Evolutionary conservation across 1,140 invertebrate species (phyloP), one percentile per base, ranked within the genome.

Genomic region (Pemphigus obesinymphae): DNA sequence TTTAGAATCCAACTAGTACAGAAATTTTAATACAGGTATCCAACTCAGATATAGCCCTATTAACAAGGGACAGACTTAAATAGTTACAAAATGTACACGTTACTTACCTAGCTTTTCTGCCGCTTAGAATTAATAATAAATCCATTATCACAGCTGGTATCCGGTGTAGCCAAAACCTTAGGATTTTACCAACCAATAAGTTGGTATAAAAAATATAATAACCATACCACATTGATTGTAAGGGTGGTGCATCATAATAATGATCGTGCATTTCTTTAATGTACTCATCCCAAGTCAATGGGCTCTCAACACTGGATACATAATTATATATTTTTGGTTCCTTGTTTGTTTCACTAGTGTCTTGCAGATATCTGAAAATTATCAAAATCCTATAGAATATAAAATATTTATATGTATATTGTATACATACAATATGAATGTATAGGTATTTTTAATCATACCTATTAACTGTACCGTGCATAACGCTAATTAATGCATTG

Each of bases 261-360:
- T 7, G 2, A 17, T 29, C 4, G 20, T 31, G 17, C 15, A 75
- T 31, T 34, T 31, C 23, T 0, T 20, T 2, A 3, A 20, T 10
- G 8, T 20, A 75, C 6, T 5, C 53, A 0, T 3, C 0, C 45
- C 45, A 53, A 29, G 17, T 34, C 17, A 75, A 53, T n/a, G 72
- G 29, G 2, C 45, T 75, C 7, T 31, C 72, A 6, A 11, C 5
- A n/a, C 40, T 17, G 2, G 70, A 73, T 8, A 73, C 70, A 26
- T 48, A 73, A 48, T 73, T 73, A 48, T 45, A 73, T 20, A 73
- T 73, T 73, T 73, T 50, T 48, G 70, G 43, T 31, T 73, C 26
- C 23, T 50, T 37, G n/a, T 37, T 40, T 37, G 5, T 23, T 23
- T n/a, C n/a, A n/a, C n/a, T 2, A 1, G 40, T 26, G 11, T 3